Base-by-base conservation (phyloP, 2,888 invertebrate species). In the Mongoloraphidia duomilia region DNA sequence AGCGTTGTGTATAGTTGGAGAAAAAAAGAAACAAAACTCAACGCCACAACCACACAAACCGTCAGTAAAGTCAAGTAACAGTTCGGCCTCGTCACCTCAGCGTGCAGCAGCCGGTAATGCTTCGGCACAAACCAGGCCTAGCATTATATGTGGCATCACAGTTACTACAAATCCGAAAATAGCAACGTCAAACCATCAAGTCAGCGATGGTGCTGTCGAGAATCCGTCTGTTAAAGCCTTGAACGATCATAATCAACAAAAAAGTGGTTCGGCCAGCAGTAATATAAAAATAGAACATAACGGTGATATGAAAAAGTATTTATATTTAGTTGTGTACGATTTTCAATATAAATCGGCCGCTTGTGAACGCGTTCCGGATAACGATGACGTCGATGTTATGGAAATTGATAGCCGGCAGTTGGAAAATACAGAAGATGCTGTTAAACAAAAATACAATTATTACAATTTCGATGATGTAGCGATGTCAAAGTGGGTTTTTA, bases 171-270 rank as follows among this genome's bases (percentile, higher is more conserved):
- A 58, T 40, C 41, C 49, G 49, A 38, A 41, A 45, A 46, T 40
- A 41, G 41, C 46, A 9, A 33, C 43, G 49, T 38, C 41, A 52
- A 26, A 26, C 26, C 26, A 26, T 5, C 47, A 46, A 45, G 39
- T 46, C 11, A 40, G 49, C 39, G 46, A 50, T 49, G 51, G 53
- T 52, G 41, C 53, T 50, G 42, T 55, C 52, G 45, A 26, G 26
- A 26, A 6, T 26, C 54, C 57, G 1, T 60, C 76, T 49, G 80
- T 87, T 9, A 80, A 84, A 57, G 80, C 83, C 11, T 80, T 87
- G 76, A 86, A 88, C 63, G 82, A 82, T 61, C 80, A 84, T 50
- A 84, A 84, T 60, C 79, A 81, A 65, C 83, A 50, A 41, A 70
- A 71, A 50, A 67, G 70, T 35, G 65, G 61, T 14, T 63, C 55